phyloP scores from a whole-genome alignment of 2,113 vertebrate genomes.

The Sinocyclocheilus anophthalmus region DNA sequence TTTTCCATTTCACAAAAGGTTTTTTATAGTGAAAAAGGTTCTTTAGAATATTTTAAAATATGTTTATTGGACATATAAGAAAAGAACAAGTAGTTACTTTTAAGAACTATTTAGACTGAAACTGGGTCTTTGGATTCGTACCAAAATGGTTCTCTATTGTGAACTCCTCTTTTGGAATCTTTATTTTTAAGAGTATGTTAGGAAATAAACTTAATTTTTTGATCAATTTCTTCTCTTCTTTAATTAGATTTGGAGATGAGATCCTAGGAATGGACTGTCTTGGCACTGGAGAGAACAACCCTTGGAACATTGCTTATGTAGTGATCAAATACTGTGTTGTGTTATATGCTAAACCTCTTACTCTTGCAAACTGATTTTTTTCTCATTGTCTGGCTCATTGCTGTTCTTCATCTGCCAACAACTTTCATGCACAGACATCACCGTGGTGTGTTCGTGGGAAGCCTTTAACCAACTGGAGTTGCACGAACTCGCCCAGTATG shows the following conservation, averaged over 20 bases:
- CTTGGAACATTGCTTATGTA: not conserved
- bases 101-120: not conserved
- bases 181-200: not conserved
- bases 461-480: conserved; percentile 87
- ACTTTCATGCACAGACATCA: conserved; percentile 75
- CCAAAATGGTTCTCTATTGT: not conserved
- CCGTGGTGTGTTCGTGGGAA: conserved; percentile 86
- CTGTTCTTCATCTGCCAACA: not conserved
- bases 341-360: not conserved
- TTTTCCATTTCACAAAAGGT: not conserved
- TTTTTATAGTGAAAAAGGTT: not conserved
- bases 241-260: conserved; percentile 81
- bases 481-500: conserved; percentile 82
- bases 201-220: not conserved
- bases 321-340: not conserved
- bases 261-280: conserved; percentile 86
- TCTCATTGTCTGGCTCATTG: not conserved
- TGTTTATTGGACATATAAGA: too few relatives aligned
- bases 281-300: conserved; percentile 78
- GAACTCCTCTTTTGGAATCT: not conserved
- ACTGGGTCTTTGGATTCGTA: not conserved
- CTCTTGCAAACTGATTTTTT: not conserved
- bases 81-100: too few relatives aligned
- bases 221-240: not conserved
- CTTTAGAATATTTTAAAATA: too few relatives aligned